phyloP scores from a whole-genome alignment of 2,888 invertebrate genomes.

The Scaptodrosophila latifasciaeformis region DNA sequence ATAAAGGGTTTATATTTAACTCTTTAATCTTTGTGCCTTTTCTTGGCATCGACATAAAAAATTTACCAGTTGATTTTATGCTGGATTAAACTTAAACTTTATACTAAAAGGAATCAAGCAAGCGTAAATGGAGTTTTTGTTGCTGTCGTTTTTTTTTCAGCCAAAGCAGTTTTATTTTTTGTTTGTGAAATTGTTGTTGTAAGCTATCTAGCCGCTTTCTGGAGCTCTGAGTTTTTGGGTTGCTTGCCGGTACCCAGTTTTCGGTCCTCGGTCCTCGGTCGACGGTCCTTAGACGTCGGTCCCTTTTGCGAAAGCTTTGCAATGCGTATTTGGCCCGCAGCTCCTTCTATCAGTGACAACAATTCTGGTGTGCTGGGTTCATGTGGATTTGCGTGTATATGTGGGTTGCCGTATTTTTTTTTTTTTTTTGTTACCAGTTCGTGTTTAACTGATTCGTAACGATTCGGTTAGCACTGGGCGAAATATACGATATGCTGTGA shows the following conservation, averaged over 20 bases:
- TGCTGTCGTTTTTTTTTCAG: slow-evolving; percentile 25
- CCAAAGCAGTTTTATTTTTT: slow-evolving; percentile 11
- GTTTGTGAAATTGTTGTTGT: slow-evolving; percentile 21
- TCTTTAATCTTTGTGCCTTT: slow-evolving; percentile 58
- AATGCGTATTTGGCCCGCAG: slow-evolving; percentile 19
- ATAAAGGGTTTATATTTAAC: slow-evolving; percentile 47
- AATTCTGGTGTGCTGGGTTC: slow-evolving; percentile 28
- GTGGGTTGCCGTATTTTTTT: slow-evolving; percentile 16
- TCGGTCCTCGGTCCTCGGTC: slow-evolving; percentile 39
- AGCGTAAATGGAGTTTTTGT: slow-evolving; percentile 57
- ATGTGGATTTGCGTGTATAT: slow-evolving; percentile 12
- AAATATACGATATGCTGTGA: slow-evolving; percentile 47
- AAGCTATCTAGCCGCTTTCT: slow-evolving; percentile 21
- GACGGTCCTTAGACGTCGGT: too few species aligned
- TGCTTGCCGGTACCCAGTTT: slow-evolving; percentile 6
- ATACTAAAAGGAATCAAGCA: slow-evolving; percentile 71
- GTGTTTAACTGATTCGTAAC: slow-evolving; percentile 33
- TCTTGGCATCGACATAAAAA: slow-evolving; percentile 55
- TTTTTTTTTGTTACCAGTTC: not conserved
- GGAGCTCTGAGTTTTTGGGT: slow-evolving; percentile 30
- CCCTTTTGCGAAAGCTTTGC: slow-evolving; percentile 67
- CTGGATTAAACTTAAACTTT: slow-evolving; percentile 70
- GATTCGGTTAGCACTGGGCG: slow-evolving; percentile 4
- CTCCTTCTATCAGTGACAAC: slow-evolving; percentile 17
- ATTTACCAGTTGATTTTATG: slow-evolving; percentile 69